phyloP scores from a whole-genome alignment of 2,113 vertebrate species.

The Bufo bufo region DNA sequence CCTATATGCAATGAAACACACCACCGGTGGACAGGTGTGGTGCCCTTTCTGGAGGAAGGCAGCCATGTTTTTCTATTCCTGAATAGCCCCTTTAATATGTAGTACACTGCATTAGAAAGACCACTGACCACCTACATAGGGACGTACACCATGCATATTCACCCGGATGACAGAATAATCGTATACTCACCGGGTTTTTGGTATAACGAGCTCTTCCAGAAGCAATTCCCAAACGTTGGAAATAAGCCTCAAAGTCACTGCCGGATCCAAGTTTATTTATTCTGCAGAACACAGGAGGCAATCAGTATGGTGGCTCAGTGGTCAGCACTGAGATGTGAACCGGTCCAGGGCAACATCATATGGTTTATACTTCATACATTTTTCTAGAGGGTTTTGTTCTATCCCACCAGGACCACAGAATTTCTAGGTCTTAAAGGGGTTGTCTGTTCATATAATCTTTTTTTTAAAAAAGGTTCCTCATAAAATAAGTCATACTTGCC shows the following conservation, averaged over 20 bases:
- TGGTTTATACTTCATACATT: background rate
- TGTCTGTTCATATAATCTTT: no score
- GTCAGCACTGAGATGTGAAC: background rate
- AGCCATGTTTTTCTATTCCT: no score
- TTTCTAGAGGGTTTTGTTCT: background rate
- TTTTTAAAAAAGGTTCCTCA: no score
- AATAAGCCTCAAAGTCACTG: conserved; percentile 96
- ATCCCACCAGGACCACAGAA: background rate
- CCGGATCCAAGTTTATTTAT: conserved; percentile 96
- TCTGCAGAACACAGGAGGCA: conserved; percentile 64
- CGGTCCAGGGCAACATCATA: background rate
- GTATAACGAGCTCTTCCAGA: conserved; percentile 91
- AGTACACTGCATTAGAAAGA: no score
- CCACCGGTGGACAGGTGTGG: background rate
- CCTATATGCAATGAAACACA: background rate
- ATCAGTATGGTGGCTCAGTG: background rate
- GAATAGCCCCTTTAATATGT: no score
- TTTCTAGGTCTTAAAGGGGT: no score
- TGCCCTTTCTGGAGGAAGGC: background rate
- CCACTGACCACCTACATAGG: no score
- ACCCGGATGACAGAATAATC: background rate
- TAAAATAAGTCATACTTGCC: no score
- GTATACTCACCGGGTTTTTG: conserved; percentile 82
- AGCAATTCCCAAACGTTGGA: conserved; percentile 91
- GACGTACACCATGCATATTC: background rate